Evolutionary conservation across 2,113 vertebrate species (phyloP), one percentile per base, ranked within the genome.

Genomic region (Clarias gariepinus): DNA sequence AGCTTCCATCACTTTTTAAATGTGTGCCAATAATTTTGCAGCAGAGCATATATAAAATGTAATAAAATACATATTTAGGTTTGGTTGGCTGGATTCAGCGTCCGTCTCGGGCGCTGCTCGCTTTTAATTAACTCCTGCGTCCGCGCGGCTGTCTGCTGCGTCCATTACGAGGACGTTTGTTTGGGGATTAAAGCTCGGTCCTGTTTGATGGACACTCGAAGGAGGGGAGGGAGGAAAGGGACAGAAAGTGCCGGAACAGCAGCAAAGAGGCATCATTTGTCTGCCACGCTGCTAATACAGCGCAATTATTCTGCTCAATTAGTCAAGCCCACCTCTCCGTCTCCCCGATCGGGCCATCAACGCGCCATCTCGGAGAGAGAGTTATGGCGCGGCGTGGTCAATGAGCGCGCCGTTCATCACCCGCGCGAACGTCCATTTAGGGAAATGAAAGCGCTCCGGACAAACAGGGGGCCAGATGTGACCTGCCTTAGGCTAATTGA

Each of bases 401-500:
- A 97, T 97, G 96, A 82, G 90, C 83, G 91, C 89, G 92, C 91
- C 95, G 95, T 97, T 96, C 95, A 96, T 96, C 96, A 97, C 93
- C 93, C 88, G 83, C 19, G 58, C 92, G 90, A 90, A 94, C 92
- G 94, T 94, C 94, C 95, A 97, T 96, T 97, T 96, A 96, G 95
- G 95, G 92, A 96, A 97, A 97, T 97, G 96, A 97, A 95, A 96
- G 94, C 94, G 94, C 86, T 82, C 78, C 47, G 2, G 95, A 96
- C 94, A 97, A 97, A 97, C 95, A 97, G 93, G 92, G n/a, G 89
- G 91, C 94, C 95, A 96, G 94, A 95, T 97, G 95, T 94, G 95
- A 94, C 94, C 91, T 95, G 87, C 92, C 95, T 96, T 95, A 94
- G 90, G 90, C 92, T 97, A 96, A 98, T 96, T 97, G 95, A 93